Evolutionary conservation across 1,140 invertebrate species (phyloP).

Genomic region (Sitobion miscanthi): DNA sequence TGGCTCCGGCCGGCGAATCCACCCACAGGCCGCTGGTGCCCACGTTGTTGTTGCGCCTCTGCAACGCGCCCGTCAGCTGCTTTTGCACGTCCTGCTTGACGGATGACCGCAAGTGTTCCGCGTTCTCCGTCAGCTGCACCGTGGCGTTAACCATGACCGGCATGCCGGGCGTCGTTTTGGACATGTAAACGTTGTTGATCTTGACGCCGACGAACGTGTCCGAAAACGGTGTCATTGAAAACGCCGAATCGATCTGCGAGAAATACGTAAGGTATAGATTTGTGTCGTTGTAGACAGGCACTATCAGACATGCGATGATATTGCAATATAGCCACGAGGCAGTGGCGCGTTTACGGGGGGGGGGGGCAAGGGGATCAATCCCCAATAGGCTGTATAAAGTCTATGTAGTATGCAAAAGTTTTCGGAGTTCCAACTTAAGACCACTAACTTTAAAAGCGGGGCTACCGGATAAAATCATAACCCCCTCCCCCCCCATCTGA

Average conservation of each 20-base stretch:
- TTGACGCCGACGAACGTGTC: conserved; percentile 81
- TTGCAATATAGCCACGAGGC: no score
- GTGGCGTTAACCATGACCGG: conserved; percentile 85
- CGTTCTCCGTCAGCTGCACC: conserved; percentile 74
- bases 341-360: no score
- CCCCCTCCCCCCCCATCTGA: no score
- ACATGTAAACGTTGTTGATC: conserved; percentile 82
- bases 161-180: conserved; percentile 45
- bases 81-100: conserved; percentile 79
- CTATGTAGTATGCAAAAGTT: no score
- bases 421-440: no score
- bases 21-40: conserved; percentile 85
- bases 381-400: no score
- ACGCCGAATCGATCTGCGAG: conserved; percentile 80
- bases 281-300: not conserved
- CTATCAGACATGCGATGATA: not conserved
- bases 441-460: no score
- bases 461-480: no score
- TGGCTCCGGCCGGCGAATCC: conserved; percentile 76
- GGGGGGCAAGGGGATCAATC: no score
- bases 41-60: conserved; percentile 82
- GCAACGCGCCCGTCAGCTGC: conserved; percentile 83
- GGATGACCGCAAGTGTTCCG: conserved; percentile 71
- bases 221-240: conserved; percentile 88
- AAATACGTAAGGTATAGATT: not conserved